Evolutionary conservation across 2,797 vertebrate species (phyloP), one percentile per base, ranked within the genome.

Genomic region (Acipenser ruthenus): DNA sequence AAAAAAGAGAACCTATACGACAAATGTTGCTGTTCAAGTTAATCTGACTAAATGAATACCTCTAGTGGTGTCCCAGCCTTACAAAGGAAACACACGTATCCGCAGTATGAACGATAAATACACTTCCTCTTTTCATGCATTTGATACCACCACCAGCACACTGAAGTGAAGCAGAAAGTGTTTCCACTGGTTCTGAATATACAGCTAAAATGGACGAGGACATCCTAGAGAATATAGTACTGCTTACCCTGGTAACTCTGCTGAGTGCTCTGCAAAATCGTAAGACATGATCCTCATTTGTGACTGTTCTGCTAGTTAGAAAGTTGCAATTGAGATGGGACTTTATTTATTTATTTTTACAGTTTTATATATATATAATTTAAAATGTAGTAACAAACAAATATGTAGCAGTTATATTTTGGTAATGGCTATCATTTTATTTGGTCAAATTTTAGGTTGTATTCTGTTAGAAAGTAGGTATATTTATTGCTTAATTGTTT

Each of bases 201-300:
- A 18, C 15, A 18, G 15, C 15, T 48, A 84, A 65, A 75, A 96
- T 95, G 94, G 87, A 93, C 10, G 77, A 83, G n/a, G 80, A 76
- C 13, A 77, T 91, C 13, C 70, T 96, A 75, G 93, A 92, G 49
- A 81, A 90, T 18, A 74, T 96, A 47, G 93, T 93, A 73, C 87
- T 97, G 10, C 75, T 99, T 50, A 92, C 86, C 71, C 82, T 93
- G 0, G 86, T 99, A 74, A 97, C 95, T 9, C 86, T 97, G 66
- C 73, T 98, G 80, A 99, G 95, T 0, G 92, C 91, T 1, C 65
- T 96, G 62, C 96, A 99, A 80, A 99, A 99, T 0, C 91, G 95
- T 99, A 86, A 90, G 93, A 18, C 4, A 37, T 37, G 23, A 37
- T 37, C 23, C 4, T 37, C 1, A 37, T 37, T 37, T 37, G 23